Evolutionary conservation across 2,888 invertebrate species (phyloP).

Genomic region (Stenurella melanura): DNA sequence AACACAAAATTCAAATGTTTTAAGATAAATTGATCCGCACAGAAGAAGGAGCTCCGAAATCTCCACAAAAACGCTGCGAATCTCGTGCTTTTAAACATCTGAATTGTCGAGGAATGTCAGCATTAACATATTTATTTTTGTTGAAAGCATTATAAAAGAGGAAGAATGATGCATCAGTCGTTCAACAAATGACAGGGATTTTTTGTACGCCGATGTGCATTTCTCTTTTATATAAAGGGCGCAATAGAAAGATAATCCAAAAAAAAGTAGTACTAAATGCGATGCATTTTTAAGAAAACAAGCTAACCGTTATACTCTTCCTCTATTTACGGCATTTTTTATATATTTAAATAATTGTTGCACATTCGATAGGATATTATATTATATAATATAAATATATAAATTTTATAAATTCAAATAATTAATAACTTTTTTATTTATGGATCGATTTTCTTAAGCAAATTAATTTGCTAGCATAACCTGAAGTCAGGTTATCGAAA

Average conservation of each 20-base stretch:
- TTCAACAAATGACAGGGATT: constrained; percentile 7
- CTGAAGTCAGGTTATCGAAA: no score
- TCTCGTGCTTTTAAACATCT: constrained; percentile 20
- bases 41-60: constrained; percentile 11
- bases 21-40: constrained; percentile 28
- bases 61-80: constrained; percentile 6
- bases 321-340: no score
- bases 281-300: no score
- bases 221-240: not conserved
- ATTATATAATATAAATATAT: no score
- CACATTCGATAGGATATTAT: no score
- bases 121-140: constrained; percentile 26
- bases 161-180: not conserved
- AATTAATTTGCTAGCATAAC: no score
- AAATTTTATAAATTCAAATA: no score
- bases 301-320: no score
- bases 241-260: not conserved
- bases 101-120: constrained; percentile 9
- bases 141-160: constrained; percentile 7
- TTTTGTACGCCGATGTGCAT: constrained; percentile 1
- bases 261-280: no score
- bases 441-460: no score
- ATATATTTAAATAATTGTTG: no score
- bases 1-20: constrained; percentile 16
- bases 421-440: no score